Evolutionary conservation across 1,140 invertebrate genomes (phyloP).

Genomic region (Penaeus vannamei): DNA sequence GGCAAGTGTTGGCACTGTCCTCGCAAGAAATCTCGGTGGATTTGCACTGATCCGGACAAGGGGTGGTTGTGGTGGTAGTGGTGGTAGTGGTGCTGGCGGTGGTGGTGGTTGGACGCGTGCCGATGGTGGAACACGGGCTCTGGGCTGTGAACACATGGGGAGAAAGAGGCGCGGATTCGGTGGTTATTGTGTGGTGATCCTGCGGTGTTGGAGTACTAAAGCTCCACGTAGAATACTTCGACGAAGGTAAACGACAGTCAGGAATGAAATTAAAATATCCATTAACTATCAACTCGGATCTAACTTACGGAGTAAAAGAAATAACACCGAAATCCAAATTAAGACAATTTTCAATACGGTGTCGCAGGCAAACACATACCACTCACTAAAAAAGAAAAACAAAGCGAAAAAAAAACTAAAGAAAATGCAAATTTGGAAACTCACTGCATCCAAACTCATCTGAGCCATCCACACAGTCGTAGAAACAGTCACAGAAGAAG

Average conservation of each 20-base stretch:
- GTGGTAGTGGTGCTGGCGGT: slow-evolving; percentile 1
- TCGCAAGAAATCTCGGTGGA: slow-evolving; percentile 39
- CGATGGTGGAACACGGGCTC: slow-evolving; percentile 26
- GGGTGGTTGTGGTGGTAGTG: slow-evolving; percentile 4
- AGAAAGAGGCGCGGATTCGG: too few species aligned
- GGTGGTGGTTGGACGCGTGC: slow-evolving; percentile 39
- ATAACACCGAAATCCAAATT: too few species aligned
- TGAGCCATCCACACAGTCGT: slow-evolving; percentile 61
- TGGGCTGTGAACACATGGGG: background rate
- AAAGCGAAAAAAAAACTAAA: too few species aligned
- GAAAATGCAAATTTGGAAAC: background rate
- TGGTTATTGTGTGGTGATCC: background rate
- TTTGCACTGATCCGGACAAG: slow-evolving; percentile 28
- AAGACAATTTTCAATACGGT: too few species aligned
- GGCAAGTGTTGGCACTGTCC: slow-evolving; percentile 66
- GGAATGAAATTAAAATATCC: too few species aligned
- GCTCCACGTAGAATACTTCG: background rate
- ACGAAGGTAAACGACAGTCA: too few species aligned
- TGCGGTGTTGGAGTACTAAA: background rate
- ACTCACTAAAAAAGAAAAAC: too few species aligned
- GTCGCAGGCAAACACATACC: too few species aligned
- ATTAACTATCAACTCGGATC: too few species aligned
- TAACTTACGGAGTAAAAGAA: too few species aligned
- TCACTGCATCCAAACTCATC: slow-evolving; percentile 54
- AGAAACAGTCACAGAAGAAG: slow-evolving; percentile 62